Evolutionary conservation across 2,888 invertebrate genomes (phyloP).

Genomic region (Spatulosminthurus flaviceps): DNA sequence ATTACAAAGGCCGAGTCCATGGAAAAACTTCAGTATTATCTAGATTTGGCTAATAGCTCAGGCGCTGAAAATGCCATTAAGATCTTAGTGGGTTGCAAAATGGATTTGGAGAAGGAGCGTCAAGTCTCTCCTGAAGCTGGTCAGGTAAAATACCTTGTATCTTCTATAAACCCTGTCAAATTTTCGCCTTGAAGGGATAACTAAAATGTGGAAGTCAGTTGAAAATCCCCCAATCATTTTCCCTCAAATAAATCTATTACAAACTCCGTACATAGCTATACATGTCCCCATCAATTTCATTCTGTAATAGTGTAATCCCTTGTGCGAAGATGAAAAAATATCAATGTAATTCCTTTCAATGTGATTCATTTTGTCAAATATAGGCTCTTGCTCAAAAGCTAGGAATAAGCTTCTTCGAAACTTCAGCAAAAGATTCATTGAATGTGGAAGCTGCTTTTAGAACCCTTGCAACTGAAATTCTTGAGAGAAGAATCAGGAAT

Average conservation of each 20-base stretch:
- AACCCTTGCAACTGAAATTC: slow-evolving; percentile 31
- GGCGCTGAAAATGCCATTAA: slow-evolving; percentile 29
- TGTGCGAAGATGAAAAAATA: too few relatives aligned
- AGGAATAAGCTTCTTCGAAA: slow-evolving; percentile 28
- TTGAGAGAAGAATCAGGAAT: slow-evolving; percentile 27
- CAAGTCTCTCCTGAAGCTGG: slow-evolving; percentile 31
- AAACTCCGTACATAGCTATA: too few relatives aligned
- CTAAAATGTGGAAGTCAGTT: too few relatives aligned
- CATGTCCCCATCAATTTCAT: too few relatives aligned
- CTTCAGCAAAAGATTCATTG: slow-evolving; percentile 22
- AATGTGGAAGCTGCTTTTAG: slow-evolving; percentile 34
- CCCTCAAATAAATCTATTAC: too few relatives aligned
- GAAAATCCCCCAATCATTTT: too few relatives aligned
- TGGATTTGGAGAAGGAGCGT: background rate
- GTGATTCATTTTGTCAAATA: background rate
- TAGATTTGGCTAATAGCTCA: slow-evolving; percentile 25
- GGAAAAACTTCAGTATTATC: slow-evolving; percentile 21
- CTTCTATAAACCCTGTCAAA: too few relatives aligned
- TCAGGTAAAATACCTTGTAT: too few relatives aligned
- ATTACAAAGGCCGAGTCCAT: slow-evolving; percentile 27
- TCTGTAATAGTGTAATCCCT: too few relatives aligned
- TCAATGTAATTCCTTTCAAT: background rate
- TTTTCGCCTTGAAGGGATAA: too few relatives aligned
- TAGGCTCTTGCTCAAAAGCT: slow-evolving; percentile 36
- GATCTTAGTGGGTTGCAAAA: slow-evolving; percentile 35